Evolutionary conservation across 2,888 invertebrate species (phyloP).

Genomic region (Drosophila nr. fundita): DNA sequence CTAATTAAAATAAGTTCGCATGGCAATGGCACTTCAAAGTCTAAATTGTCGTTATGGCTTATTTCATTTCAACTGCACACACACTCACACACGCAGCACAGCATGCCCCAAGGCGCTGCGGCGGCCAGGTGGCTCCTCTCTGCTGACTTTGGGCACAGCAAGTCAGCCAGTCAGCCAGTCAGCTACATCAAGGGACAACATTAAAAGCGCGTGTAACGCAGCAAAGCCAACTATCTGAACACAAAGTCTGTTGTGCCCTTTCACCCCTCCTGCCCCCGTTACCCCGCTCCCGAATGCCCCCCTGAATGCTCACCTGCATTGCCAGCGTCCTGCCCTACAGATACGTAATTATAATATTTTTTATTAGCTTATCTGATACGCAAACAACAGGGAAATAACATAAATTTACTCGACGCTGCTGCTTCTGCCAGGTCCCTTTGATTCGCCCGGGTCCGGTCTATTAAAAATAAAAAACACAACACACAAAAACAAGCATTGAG

Average conservation of each 20-base stretch:
- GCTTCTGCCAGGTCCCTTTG: conserved; percentile 52
- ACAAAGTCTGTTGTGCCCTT: conserved; percentile 24
- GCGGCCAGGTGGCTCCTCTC: conserved; percentile 28
- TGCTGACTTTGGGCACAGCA: conserved; percentile 1
- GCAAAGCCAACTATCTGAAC: conserved; percentile 38
- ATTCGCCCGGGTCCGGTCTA: conserved; percentile 51
- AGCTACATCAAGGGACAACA: conserved; percentile 56
- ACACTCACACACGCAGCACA: conserved; percentile 5
- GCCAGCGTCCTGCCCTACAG: conserved; percentile 51
- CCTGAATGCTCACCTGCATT: conserved; percentile 36
- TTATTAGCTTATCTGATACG: conserved; percentile 85
- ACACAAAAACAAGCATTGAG: conserved; percentile 1
- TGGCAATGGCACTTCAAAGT: conserved; percentile 80
- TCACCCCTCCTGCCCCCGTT: conserved; percentile 13
- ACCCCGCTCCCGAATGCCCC: not conserved
- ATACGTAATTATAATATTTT: conserved; percentile 85
- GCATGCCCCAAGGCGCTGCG: conserved; percentile 52
- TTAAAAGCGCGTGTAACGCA: conserved; percentile 56
- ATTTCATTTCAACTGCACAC: conserved; percentile 62
- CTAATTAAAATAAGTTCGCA: conserved; percentile 80
- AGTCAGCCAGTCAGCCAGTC: conserved; percentile 9
- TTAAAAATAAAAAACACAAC: conserved; percentile 17
- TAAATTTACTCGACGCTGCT: conserved; percentile 74
- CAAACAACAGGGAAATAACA: conserved; percentile 82
- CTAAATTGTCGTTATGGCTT: conserved; percentile 79